These are phyloP conservation scores for Ferdinandea cuprea DNA, from an alignment of 2,888 invertebrate species.

Conservation along the genomic window DNA sequence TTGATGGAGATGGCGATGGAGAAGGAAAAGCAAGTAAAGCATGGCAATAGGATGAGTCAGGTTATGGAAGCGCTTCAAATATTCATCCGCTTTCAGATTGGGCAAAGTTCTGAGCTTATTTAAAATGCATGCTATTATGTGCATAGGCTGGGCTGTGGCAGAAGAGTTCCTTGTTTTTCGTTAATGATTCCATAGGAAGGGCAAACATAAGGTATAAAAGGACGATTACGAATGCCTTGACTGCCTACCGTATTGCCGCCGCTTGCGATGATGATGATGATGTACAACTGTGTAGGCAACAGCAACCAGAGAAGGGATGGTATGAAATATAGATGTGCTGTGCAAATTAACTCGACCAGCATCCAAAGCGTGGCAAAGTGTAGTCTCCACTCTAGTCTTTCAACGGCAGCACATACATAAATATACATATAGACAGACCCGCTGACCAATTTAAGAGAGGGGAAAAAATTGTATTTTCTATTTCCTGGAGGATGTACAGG, in stretches of 20 bases:
- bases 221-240: constrained; percentile 53
- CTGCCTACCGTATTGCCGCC: constrained; percentile 4
- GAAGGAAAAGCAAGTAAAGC: constrained; percentile 18
- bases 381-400: constrained; percentile 13
- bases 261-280: constrained; percentile 48
- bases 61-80: constrained; percentile 68
- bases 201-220: constrained; percentile 62
- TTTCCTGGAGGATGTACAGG: constrained; percentile 22
- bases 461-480: constrained; percentile 19
- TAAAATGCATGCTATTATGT: constrained; percentile 68
- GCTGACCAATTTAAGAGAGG: constrained; percentile 38
- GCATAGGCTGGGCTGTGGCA: constrained; percentile 61
- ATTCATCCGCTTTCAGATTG: constrained; percentile 65
- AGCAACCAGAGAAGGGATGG: constrained; percentile 22
- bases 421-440: not conserved
- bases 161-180: constrained; percentile 59
- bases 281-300: constrained; percentile 44
- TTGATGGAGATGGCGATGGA: too few species aligned
- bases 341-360: constrained; percentile 65
- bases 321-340: constrained; percentile 64
- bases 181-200: constrained; percentile 63
- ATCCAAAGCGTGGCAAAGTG: constrained; percentile 42
- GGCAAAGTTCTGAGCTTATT: constrained; percentile 65
- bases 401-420: constrained; percentile 7
- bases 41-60: constrained; percentile 54